Evolutionary conservation across 2,888 invertebrate species (phyloP).

Genomic region (Diploptera punctata): DNA sequence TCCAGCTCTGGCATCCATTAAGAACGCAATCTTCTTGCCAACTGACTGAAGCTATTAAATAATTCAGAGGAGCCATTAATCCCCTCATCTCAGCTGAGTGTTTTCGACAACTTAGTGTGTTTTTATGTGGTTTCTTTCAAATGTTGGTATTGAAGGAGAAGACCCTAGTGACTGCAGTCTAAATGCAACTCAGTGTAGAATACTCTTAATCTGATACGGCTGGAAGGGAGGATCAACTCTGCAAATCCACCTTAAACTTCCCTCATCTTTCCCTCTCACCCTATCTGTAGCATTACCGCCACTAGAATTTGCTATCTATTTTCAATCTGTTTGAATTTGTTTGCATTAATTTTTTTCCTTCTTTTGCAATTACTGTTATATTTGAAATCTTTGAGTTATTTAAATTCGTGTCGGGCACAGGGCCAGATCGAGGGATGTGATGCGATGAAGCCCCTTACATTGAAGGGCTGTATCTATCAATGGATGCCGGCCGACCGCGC

Average conservation of each 20-base stretch:
- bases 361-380: not conserved
- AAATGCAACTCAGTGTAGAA: not conserved
- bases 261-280: not conserved
- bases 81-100: slow-evolving; percentile 6
- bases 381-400: no score
- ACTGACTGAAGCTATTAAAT: slow-evolving; percentile 9
- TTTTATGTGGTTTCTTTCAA: slow-evolving; percentile 11
- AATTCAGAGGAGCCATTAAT: slow-evolving; percentile 22
- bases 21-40: not conserved
- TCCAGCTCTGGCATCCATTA: not conserved
- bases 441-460: no score
- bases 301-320: not conserved
- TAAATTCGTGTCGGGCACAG: no score
- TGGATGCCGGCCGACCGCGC: no score
- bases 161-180: not conserved
- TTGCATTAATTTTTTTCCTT: slow-evolving; percentile 3
- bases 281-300: not conserved
- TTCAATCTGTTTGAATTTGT: slow-evolving; percentile 4
- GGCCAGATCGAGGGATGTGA: no score
- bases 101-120: slow-evolving; percentile 22
- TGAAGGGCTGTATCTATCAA: no score
- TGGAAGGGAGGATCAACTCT: not conserved
- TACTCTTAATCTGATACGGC: slow-evolving; percentile 16
- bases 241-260: slow-evolving; percentile 11
- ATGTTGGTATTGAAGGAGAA: slow-evolving; percentile 3